These are phyloP conservation scores for Stegodyphus dumicola DNA, from an alignment of 1,140 invertebrate genomes.

Conservation along the genomic window DNA sequence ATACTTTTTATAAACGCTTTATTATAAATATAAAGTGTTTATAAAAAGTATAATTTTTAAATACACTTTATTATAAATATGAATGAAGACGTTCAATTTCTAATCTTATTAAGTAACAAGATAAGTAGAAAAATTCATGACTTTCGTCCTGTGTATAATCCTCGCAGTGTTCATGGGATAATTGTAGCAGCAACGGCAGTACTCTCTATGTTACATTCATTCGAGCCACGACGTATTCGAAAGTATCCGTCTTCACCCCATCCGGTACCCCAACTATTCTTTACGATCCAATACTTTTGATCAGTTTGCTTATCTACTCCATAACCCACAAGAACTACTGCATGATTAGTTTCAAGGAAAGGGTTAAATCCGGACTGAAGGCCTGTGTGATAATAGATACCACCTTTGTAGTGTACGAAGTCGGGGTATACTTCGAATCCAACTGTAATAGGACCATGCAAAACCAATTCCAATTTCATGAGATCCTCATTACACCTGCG, in stretches of 20 bases:
- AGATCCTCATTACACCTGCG: slow-evolving; percentile 71
- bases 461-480: slow-evolving; percentile 70
- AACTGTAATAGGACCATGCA: slow-evolving; percentile 69
- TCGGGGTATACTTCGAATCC: slow-evolving; percentile 69
- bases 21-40: too few relatives aligned
- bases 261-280: slow-evolving; percentile 72
- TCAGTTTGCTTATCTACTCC: slow-evolving; percentile 64
- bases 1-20: too few relatives aligned
- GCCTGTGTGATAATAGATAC: slow-evolving; percentile 67
- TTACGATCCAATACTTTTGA: slow-evolving; percentile 69
- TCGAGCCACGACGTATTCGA: slow-evolving; percentile 71
- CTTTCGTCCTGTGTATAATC: too few relatives aligned
- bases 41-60: too few relatives aligned
- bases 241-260: slow-evolving; percentile 74
- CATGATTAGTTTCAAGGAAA: slow-evolving; percentile 68
- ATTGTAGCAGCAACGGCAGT: slow-evolving; percentile 65
- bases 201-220: slow-evolving; percentile 71
- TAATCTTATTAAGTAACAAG: too few relatives aligned
- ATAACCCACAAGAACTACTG: slow-evolving; percentile 67
- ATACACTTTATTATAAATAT: too few relatives aligned
- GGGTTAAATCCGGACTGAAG: slow-evolving; percentile 67
- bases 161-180: slow-evolving; percentile 29
- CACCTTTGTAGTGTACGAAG: slow-evolving; percentile 70
- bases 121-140: too few relatives aligned
- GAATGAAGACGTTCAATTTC: too few relatives aligned